Base-by-base conservation (phyloP, 1,140 invertebrate genomes). In the Bombus affinis region DNA sequence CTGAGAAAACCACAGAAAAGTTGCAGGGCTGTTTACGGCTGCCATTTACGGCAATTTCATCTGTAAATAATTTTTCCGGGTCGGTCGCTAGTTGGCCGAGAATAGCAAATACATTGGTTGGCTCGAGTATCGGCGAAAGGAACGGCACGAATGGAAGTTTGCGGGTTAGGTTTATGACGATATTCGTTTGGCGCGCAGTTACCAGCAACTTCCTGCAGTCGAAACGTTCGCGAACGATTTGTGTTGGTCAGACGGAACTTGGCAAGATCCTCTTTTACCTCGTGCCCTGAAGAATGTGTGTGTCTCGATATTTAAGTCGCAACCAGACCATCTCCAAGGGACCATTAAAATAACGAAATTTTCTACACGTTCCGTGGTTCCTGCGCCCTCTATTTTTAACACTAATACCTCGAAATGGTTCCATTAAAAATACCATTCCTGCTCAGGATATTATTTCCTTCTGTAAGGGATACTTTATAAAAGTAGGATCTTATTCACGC, bases 151-250 rank as follows among this genome's bases (percentile, higher is more conserved):
- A 62, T 77, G 44, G 25, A 80, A 70, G 78, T 80, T 80, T n/a
- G 79, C n/a, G 68, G 68, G 5, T 42, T 59, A 68, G 59, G 79
- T 81, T 81, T 81, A 81, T n/a, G 79, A 81, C 72, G 79, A 81
- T 81, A 81, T 73, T 73, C 68, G 39, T 71, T 81, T 73, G 47
- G 68, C 79, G 68, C 68, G 18, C 28, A 22, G 68, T 81, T 73
- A 39, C 68, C 44, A 15, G 66, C 25, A 81, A 73, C 79, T 81
- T 81, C 37, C 79, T 62, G 35, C 18, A 10, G 79, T 28, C n/a
- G 28, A 28, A 59, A 22, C 47, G 37, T 42, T 71, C 3, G n/a
- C 79, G n/a, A 81, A 73, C 79, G 72, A 81, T 62, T 73, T 81
- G 35, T 59, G 68, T n/a, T 62, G 37, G 65, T 42, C 37, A 53